Evolutionary conservation across 1,140 invertebrate species (phyloP), one percentile per base, ranked within the genome.

Genomic region (Nephotettix cincticeps): DNA sequence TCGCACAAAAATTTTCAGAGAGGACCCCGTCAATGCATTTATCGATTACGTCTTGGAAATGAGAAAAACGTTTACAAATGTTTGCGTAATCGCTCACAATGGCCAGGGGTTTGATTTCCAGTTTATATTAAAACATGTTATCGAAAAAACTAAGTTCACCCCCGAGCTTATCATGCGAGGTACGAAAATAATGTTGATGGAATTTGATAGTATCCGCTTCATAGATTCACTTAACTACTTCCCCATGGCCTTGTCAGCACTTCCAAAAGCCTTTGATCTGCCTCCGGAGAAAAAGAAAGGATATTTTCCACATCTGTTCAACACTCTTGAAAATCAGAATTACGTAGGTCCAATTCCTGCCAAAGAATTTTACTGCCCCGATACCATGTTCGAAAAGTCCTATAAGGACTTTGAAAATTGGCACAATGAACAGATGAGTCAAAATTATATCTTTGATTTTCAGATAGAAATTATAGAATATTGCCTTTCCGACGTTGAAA

Each of bases 221-320:
- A 71, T 78, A 27, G 78, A 79, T 68, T 75, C 74, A 36, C 61
- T 76, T 71, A 75, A 75, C 72, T 78, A 77, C 72, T 75, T 79
- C 61, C 73, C 71, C 0, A 77, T 78, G 74, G 30, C 74, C 0
- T 68, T 77, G 1, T 69, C 69, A 11, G 56, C 36, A 30, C 58
- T 79, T 14, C 77, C 76, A 0, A 70, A 76, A 75, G 69, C 77
- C 0, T 79, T 78, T 30, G 76, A n/a, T n/a, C n/a, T n/a, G n/a
- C n/a, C n/a, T n/a, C n/a, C n/a, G n/a, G n/a, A n/a, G n/a, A n/a
- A n/a, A 68, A n/a, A n/a, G n/a, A n/a, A n/a, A n/a, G n/a, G n/a
- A n/a, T n/a, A 51, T 67, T 78, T 77, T 71, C 75, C 73, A 0
- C 75, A 76, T 69, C 69, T 78, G 9, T 78, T 78, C 51, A 78